Conservation (phyloP, 2,888 invertebrate species). For the Notodonta ziczac region DNA sequence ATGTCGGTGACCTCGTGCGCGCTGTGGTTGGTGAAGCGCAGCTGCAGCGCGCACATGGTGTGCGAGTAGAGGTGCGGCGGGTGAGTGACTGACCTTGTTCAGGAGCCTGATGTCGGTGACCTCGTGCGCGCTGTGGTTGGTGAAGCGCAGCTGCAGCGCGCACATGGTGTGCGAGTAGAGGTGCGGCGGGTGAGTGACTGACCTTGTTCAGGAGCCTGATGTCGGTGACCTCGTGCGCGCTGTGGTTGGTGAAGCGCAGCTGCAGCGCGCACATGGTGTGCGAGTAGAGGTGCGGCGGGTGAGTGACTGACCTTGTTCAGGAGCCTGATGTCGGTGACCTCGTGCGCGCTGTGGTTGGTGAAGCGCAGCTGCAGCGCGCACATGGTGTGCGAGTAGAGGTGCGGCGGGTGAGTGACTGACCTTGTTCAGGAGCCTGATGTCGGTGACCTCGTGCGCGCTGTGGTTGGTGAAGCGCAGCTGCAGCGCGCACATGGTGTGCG, state of each 20-base stretch:
- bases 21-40: conserved; percentile 90
- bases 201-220: conserved; percentile 91
- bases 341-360: conserved; percentile 88
- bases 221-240: conserved; percentile 86
- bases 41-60: conserved; percentile 92
- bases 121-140: conserved; percentile 88
- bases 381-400: conserved; percentile 93
- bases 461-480: conserved; percentile 92
- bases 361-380: conserved; percentile 92
- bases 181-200: conserved; percentile 83
- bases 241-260: conserved; percentile 90
- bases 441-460: conserved; percentile 85
- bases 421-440: conserved; percentile 90
- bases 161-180: conserved; percentile 92
- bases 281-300: conserved; percentile 91
- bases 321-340: conserved; percentile 88
- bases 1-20: conserved; percentile 87
- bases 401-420: conserved; percentile 85
- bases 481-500: conserved; percentile 91
- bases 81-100: conserved; percentile 85
- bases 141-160: conserved; percentile 91
- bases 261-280: conserved; percentile 92
- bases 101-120: conserved; percentile 89
- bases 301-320: conserved; percentile 86
- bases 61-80: conserved; percentile 92